Evolutionary conservation across 1,140 invertebrate species (phyloP), one percentile per base, ranked within the genome.

Genomic region (Zaprionus taronus): DNA sequence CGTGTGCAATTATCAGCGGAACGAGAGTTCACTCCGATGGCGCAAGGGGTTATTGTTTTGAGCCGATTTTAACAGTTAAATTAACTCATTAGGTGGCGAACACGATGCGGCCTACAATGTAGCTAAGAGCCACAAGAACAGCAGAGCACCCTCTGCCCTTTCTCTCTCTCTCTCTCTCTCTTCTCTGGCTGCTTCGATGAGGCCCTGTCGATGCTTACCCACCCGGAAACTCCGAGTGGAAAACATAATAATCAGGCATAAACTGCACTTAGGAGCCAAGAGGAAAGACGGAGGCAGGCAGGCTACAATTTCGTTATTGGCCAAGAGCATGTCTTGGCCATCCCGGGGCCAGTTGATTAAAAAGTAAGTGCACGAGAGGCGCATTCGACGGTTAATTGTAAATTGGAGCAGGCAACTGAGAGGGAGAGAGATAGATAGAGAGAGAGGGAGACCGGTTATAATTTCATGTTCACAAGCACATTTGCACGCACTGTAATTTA

Each of bases 401-500:
- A 90, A 90, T 84, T 90, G 84, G 74, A 73, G 84, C 75, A 75
- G 9, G 31, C 31, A 31, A 31, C 9, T 11, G 31, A 34, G 9
- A 3, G 31, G 11, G 9, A 31, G 31, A 4, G 31, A 34, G 31
- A 34, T 0, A 11, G 31, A 34, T 9, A 11, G 31, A 34, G 31
- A 11, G 31, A 31, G 31, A 11, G 31, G 31, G 31, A 34, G 31
- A 34, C 31, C 31, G 77, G 80, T 91, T 61, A 91, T 91, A 91
- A 91, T 91, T 91, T 70, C 87, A 91, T 91, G 90, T 91, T 91
- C 90, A 91, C 90, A 91, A 91, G 85, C 91, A 91, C 85, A 91
- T 91, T 91, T 91, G 89, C 89, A 91, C 85, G 84, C 89, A 91
- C 90, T 91, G 90, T 91, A 91, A 91, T 91, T 91, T 91, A 91